A percentile compares a stretch with the other conserved stretches of the same genome.
These are phyloP conservation scores for Cecidostiba fungosa DNA, from an alignment of 2,888 invertebrate species.

Conservation along the genomic window DNA sequence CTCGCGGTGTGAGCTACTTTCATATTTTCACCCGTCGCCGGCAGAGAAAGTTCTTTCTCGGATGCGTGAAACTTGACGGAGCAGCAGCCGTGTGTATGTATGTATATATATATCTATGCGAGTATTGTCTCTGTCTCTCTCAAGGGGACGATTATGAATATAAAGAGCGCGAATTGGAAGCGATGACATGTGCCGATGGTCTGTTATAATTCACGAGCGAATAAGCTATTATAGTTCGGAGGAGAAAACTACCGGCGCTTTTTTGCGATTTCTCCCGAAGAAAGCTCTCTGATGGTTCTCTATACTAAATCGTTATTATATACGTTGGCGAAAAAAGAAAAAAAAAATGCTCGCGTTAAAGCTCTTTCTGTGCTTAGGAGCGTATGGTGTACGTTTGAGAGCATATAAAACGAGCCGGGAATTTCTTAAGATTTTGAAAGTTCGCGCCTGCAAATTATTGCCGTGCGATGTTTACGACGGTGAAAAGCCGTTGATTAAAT, in stretches of 20 bases:
- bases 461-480: not conserved
- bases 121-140: too few species aligned
- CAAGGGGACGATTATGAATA: not conserved
- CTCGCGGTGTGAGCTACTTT: conserved; percentile 75
- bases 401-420: not conserved
- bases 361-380: not conserved
- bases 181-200: not conserved
- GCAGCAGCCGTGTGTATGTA: conserved; percentile 24
- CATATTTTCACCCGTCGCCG: conserved; percentile 78
- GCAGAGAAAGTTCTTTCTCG: conserved; percentile 76
- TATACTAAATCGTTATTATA: not conserved
- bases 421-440: conserved; percentile 2
- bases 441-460: not conserved
- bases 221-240: too few species aligned
- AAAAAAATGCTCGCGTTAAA: not conserved
- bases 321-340: too few species aligned
- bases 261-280: not conserved
- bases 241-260: too few species aligned
- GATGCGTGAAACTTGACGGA: conserved; percentile 76
- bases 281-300: not conserved
- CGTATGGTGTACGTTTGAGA: not conserved
- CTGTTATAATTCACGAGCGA: not conserved
- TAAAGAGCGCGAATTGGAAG: not conserved
- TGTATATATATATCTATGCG: not conserved
- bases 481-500: not conserved